phyloP scores from a whole-genome alignment of 2,797 vertebrate species.

The Galaxias olidus region DNA sequence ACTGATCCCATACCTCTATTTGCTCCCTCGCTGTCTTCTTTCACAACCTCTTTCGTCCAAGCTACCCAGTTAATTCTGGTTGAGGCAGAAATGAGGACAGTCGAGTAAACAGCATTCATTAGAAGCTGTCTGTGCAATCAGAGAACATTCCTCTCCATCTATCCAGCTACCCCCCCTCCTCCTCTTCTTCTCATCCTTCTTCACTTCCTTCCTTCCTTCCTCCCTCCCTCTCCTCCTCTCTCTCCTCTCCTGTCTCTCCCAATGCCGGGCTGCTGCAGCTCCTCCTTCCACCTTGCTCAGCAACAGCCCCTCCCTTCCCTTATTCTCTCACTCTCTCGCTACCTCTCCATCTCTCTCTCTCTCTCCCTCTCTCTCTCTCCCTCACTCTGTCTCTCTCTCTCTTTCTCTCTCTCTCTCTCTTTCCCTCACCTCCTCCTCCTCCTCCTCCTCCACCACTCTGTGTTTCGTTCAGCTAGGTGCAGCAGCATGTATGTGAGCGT shows the following conservation, averaged over 20 bases:
- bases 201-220: conserved; percentile 10
- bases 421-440: neutral
- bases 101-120: conserved; percentile 15
- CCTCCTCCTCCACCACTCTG: conserved; percentile 24
- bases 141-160: neutral
- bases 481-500: conserved; percentile 47
- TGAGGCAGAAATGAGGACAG: conserved; percentile 6
- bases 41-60: neutral
- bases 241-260: conserved; percentile 38
- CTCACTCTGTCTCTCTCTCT: conserved; percentile 24
- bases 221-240: conserved; percentile 16
- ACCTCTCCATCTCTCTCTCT: conserved; percentile 40
- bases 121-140: conserved; percentile 7
- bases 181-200: conserved; percentile 27
- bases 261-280: conserved; percentile 49
- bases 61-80: neutral
- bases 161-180: conserved; percentile 4
- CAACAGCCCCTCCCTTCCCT: conserved; percentile 49
- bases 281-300: conserved; percentile 59
- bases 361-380: conserved; percentile 50
- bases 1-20: neutral
- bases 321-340: conserved; percentile 34
- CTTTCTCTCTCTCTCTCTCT: neutral
- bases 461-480: conserved; percentile 40
- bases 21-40: conserved; percentile 15